Evolutionary conservation across 1,140 invertebrate genomes (phyloP).

Genomic region (Choristoneura fumiferana): DNA sequence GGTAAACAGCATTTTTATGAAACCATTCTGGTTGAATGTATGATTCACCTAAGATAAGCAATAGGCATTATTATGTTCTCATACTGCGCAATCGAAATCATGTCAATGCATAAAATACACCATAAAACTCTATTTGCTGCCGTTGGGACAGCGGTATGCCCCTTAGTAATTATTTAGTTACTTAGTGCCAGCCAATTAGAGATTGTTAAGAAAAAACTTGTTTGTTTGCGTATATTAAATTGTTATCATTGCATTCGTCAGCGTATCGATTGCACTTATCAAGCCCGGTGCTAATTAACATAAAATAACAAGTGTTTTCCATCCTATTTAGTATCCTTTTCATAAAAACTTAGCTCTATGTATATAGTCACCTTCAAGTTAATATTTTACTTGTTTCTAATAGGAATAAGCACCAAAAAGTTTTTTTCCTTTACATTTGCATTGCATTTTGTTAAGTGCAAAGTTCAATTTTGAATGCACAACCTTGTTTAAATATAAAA

Average conservation of each 20-base stretch:
- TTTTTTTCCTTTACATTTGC: too few species aligned
- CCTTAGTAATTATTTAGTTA: too few species aligned
- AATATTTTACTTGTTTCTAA: too few species aligned
- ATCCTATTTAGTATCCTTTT: neutral
- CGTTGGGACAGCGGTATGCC: too few species aligned
- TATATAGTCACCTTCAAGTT: too few species aligned
- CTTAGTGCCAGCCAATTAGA: neutral
- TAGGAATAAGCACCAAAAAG: too few species aligned
- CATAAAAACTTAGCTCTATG: too few species aligned
- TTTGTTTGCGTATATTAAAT: neutral
- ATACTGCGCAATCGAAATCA: slow-evolving; percentile 7
- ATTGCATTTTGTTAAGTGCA: too few species aligned
- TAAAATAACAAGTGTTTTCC: neutral
- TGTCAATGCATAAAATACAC: neutral
- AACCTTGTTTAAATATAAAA: too few species aligned
- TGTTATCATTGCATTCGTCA: slow-evolving; percentile 5
- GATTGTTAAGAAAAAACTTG: neutral
- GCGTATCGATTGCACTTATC: slow-evolving; percentile 1
- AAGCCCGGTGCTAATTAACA: slow-evolving; percentile 5
- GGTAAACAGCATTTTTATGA: slow-evolving; percentile 40
- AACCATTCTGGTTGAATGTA: slow-evolving; percentile 25
- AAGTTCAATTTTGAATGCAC: too few species aligned
- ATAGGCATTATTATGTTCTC: neutral
- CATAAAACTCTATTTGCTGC: too few species aligned
- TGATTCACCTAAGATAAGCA: slow-evolving; percentile 45